Percentiles rank a stretch among this genome's conserved stretches.
These are phyloP conservation scores for Morus bassanus DNA, from an alignment of 2,797 vertebrate species.

Conservation along the genomic window DNA sequence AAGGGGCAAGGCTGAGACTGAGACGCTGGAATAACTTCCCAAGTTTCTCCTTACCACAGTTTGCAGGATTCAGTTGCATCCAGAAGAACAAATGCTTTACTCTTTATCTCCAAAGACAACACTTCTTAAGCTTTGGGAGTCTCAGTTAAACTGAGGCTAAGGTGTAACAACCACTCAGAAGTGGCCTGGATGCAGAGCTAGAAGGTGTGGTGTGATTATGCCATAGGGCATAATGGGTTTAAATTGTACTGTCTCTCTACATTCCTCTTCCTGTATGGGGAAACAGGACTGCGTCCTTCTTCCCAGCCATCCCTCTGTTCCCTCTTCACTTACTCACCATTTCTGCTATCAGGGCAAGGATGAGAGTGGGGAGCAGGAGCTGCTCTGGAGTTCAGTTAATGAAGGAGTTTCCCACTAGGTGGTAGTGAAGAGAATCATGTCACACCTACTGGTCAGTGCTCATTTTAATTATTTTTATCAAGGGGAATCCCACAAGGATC, in stretches of 20 bases:
- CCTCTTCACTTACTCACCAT: not conserved
- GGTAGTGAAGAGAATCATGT: conserved; percentile 36
- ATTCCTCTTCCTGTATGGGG: not conserved
- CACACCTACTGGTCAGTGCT: not conserved
- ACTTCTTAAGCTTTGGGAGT: not conserved
- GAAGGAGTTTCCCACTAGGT: conserved; percentile 48
- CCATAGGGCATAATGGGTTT: not conserved
- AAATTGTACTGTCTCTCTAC: not conserved
- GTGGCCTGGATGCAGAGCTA: not conserved
- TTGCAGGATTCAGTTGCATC: not conserved
- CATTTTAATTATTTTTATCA: not conserved
- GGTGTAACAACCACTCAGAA: not conserved
- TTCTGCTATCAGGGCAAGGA: not conserved
- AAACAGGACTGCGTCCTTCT: not conserved
- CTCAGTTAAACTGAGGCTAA: not conserved
- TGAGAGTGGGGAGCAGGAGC: not conserved
- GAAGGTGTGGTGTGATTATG: not conserved
- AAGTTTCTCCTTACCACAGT: not conserved
- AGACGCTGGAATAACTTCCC: not conserved
- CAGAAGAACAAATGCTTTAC: not conserved
- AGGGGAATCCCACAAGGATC: not conserved
- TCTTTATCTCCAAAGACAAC: not conserved
- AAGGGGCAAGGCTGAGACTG: not conserved
- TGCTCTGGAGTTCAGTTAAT: not conserved
- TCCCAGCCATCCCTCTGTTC: not conserved